A percentile compares a stretch with the other conserved stretches of the same genome.
These are phyloP conservation scores for Notothenia coriiceps DNA, from an alignment of 2,113 vertebrate genomes.

Conservation along the genomic window DNA sequence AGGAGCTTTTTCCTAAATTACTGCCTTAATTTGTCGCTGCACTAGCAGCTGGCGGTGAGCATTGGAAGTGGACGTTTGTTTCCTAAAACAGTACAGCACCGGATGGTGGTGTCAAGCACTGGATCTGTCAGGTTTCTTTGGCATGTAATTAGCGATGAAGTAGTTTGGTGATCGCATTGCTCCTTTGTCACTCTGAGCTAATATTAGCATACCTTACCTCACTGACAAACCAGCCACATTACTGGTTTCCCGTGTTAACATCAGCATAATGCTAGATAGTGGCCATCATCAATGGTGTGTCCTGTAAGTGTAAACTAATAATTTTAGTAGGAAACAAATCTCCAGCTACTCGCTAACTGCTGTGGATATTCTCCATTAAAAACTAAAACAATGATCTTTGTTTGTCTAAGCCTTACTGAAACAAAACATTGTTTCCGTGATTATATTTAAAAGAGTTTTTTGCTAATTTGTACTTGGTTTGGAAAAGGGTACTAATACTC, in stretches of 20 bases:
- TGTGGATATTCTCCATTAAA: not conserved
- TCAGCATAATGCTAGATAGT: conserved; percentile 9
- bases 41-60: conserved; percentile 67
- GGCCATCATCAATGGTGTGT: not conserved
- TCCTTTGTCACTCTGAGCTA: conserved; percentile 65
- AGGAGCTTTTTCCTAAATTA: conserved; percentile 75
- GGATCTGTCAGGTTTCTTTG: conserved; percentile 35
- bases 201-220: conserved; percentile 76
- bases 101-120: conserved; percentile 44
- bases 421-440: not conserved
- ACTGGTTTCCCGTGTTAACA: conserved; percentile 24
- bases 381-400: not conserved
- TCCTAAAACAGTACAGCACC: conserved; percentile 72
- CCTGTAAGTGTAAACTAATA: conserved; percentile 7
- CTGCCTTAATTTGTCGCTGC: conserved; percentile 80
- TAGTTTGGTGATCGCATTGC: conserved; percentile 56
- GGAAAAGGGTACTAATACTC: not conserved
- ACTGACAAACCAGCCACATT: conserved; percentile 36
- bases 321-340: not conserved
- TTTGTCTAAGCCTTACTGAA: conserved; percentile 9
- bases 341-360: not conserved
- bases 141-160: conserved; percentile 51
- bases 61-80: conserved; percentile 68
- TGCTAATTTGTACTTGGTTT: not conserved
- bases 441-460: not conserved